Evolutionary conservation across 1,140 invertebrate species (phyloP).

Genomic region (Trichoplusia ni): DNA sequence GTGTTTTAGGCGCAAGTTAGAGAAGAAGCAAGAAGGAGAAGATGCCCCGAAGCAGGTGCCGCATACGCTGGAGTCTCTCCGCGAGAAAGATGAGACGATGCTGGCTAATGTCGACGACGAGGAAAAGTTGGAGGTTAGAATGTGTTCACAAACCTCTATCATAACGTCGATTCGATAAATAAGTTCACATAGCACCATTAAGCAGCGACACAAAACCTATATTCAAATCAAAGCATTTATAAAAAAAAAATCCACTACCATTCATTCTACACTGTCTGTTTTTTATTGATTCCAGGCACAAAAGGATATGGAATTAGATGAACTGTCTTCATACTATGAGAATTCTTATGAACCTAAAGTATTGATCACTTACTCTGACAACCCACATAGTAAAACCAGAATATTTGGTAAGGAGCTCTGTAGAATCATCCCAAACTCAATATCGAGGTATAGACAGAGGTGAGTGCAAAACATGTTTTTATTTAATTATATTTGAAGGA

Average conservation of each 20-base stretch:
- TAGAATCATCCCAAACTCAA: constrained; percentile 95
- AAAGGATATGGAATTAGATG: constrained; percentile 92
- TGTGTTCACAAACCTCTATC: too few species aligned
- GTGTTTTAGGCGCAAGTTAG: constrained; percentile 69
- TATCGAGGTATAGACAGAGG: constrained; percentile 78
- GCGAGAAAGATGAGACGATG: constrained; percentile 96
- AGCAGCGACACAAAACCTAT: too few species aligned
- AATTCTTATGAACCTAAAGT: constrained; percentile 95
- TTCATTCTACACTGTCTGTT: too few species aligned
- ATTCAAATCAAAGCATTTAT: too few species aligned
- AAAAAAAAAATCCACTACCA: too few species aligned
- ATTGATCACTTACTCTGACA: constrained; percentile 96
- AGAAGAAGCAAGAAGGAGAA: constrained; percentile 76
- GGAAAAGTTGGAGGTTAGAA: constrained; percentile 89
- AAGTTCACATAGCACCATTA: too few species aligned
- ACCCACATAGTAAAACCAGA: constrained; percentile 94
- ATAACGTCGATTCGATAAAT: too few species aligned
- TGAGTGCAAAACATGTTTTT: constrained; percentile 36
- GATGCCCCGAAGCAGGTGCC: constrained; percentile 83
- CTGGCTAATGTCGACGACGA: constrained; percentile 89
- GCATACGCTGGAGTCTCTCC: constrained; percentile 95
- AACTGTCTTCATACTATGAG: constrained; percentile 93
- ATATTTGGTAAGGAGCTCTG: constrained; percentile 96
- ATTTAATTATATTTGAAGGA: too few species aligned
- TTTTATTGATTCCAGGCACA: constrained; percentile 68